Percentiles rank a stretch among this genome's conserved stretches.
Conservation (phyloP, 2,888 invertebrate species). For the Chironomus riparius region DNA sequence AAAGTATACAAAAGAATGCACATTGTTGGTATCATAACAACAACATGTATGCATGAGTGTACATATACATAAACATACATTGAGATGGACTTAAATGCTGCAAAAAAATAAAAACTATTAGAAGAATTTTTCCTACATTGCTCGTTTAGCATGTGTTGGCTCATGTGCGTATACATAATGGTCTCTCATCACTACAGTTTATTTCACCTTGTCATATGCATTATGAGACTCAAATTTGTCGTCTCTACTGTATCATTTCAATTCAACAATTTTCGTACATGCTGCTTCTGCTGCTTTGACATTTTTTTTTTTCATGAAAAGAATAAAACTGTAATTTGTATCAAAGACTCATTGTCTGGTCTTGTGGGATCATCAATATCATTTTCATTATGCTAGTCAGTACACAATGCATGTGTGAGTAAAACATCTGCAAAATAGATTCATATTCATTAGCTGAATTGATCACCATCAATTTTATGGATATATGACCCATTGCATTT, state of each 20-base stretch:
- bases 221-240: no score
- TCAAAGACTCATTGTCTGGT: background rate
- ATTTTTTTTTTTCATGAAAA: background rate
- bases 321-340: background rate
- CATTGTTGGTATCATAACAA: constrained; percentile 13
- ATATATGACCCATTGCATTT: no score
- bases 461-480: background rate
- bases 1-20: constrained; percentile 8
- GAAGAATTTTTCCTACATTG: background rate
- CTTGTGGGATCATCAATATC: background rate
- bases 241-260: background rate
- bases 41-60: background rate
- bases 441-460: background rate
- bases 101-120: background rate
- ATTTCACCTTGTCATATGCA: background rate
- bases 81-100: no score
- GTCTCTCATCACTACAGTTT: background rate
- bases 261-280: background rate
- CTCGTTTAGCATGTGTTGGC: background rate
- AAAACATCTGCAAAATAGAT: constrained; percentile 22
- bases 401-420: background rate
- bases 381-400: background rate
- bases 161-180: background rate
- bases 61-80: no score
- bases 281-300: background rate